phyloP scores from a whole-genome alignment of 2,888 invertebrate genomes.

The Eudasyphora cyanicolor region DNA sequence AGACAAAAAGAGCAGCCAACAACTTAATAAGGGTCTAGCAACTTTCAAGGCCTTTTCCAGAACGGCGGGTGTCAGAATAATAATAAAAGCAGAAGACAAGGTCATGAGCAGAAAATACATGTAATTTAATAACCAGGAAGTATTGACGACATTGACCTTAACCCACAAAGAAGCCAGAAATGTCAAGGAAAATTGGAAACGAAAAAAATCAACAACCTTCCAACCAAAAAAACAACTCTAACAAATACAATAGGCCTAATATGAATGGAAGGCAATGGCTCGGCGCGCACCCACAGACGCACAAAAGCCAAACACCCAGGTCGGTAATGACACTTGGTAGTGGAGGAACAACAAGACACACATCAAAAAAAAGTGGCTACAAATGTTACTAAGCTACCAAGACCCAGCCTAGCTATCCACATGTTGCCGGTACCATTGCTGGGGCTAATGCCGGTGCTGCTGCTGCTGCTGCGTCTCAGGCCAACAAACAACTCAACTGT shows the following conservation, averaged over 20 bases:
- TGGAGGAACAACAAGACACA: neutral
- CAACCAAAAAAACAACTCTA: neutral
- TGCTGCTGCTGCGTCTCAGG: no score
- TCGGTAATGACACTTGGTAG: slow-evolving; percentile 36
- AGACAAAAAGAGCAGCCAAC: slow-evolving; percentile 23
- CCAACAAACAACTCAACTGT: slow-evolving; percentile 48
- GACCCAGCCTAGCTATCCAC: slow-evolving; percentile 22
- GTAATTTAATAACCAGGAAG: slow-evolving; percentile 39
- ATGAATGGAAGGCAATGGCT: neutral
- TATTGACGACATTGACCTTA: slow-evolving; percentile 58
- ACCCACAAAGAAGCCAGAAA: slow-evolving; percentile 58
- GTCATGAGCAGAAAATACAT: neutral
- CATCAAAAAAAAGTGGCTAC: slow-evolving; percentile 40
- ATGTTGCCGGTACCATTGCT: slow-evolving; percentile 7
- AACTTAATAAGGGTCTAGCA: slow-evolving; percentile 36
- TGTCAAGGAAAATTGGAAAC: slow-evolving; percentile 55
- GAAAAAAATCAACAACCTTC: slow-evolving; percentile 24
- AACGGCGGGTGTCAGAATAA: neutral
- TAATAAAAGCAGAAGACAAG: slow-evolving; percentile 36
- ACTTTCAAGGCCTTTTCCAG: slow-evolving; percentile 44
- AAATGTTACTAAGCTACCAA: slow-evolving; percentile 32
- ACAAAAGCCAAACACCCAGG: neutral
- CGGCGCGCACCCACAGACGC: slow-evolving; percentile 4
- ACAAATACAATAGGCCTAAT: slow-evolving; percentile 4
- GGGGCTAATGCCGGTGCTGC: neutral